Conservation (phyloP, 1,140 invertebrate genomes). For the Nephotettix cincticeps region DNA sequence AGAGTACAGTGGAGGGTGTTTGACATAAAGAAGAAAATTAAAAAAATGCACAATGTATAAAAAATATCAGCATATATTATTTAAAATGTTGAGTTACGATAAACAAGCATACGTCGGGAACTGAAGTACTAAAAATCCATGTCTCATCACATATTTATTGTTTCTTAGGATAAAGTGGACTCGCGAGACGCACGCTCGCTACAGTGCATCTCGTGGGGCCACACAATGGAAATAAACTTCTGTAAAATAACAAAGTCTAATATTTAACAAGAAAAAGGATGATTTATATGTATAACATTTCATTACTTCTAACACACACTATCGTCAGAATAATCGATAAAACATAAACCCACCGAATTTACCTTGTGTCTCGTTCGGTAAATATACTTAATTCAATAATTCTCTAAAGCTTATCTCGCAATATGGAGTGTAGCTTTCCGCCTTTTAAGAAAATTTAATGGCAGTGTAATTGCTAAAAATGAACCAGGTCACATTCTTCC, state of each 20-base stretch:
- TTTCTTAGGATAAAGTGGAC: constrained; percentile 9
- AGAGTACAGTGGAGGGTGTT: background rate
- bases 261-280: constrained; percentile 28
- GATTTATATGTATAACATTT: constrained; percentile 32
- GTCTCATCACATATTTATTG: constrained; percentile 5
- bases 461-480: constrained; percentile 37
- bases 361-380: constrained; percentile 27
- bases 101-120: background rate
- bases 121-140: background rate
- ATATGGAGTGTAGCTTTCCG: constrained; percentile 36
- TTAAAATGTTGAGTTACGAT: background rate
- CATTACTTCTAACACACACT: constrained; percentile 35
- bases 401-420: constrained; percentile 35
- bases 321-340: constrained; percentile 29
- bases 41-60: constrained; percentile 7
- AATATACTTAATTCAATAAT: constrained; percentile 31
- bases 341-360: constrained; percentile 27
- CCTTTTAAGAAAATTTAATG: constrained; percentile 31
- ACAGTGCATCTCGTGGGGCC: background rate
- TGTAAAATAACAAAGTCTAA: constrained; percentile 24
- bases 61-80: constrained; percentile 11
- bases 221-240: constrained; percentile 22
- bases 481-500: constrained; percentile 18
- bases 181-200: background rate
- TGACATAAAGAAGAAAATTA: background rate